phyloP scores from a whole-genome alignment of 2,888 invertebrate species.

The Synanthedon tipuliformis region DNA sequence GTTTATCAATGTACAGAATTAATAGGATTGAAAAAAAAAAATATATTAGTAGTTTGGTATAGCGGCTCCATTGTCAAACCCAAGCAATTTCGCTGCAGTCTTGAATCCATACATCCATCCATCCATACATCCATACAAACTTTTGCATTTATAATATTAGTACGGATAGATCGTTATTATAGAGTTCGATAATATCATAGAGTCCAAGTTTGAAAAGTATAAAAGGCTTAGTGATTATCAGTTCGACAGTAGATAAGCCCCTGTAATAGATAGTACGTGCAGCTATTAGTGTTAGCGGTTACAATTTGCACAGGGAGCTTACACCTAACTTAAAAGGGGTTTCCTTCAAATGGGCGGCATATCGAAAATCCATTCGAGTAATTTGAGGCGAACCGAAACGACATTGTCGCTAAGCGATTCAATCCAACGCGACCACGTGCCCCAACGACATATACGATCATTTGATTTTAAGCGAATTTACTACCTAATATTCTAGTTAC shows the following conservation, averaged over 20 bases:
- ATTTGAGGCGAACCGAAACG: constrained; percentile 57
- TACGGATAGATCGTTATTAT: no score
- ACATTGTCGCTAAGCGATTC: constrained; percentile 59
- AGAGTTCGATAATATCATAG: no score
- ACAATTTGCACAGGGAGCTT: constrained; percentile 31
- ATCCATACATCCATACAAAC: no score
- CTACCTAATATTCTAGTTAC: constrained; percentile 5
- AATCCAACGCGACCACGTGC: constrained; percentile 41
- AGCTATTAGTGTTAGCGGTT: constrained; percentile 27
- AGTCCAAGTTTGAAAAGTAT: no score
- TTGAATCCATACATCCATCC: no score
- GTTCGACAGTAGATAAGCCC: not conserved
- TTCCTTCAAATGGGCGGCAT: constrained; percentile 41
- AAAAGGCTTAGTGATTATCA: no score
- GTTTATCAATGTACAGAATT: no score
- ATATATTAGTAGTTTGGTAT: no score
- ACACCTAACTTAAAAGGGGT: constrained; percentile 40
- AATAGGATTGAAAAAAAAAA: no score
- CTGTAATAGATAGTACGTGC: constrained; percentile 19
- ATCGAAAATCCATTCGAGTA: constrained; percentile 59
- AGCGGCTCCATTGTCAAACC: no score
- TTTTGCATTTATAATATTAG: no score
- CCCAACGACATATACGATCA: constrained; percentile 36
- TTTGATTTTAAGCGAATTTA: constrained; percentile 50
- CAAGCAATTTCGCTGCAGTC: no score